These are phyloP conservation scores for Colletes latitarsis DNA, from an alignment of 1,140 invertebrate species.

Conservation along the genomic window DNA sequence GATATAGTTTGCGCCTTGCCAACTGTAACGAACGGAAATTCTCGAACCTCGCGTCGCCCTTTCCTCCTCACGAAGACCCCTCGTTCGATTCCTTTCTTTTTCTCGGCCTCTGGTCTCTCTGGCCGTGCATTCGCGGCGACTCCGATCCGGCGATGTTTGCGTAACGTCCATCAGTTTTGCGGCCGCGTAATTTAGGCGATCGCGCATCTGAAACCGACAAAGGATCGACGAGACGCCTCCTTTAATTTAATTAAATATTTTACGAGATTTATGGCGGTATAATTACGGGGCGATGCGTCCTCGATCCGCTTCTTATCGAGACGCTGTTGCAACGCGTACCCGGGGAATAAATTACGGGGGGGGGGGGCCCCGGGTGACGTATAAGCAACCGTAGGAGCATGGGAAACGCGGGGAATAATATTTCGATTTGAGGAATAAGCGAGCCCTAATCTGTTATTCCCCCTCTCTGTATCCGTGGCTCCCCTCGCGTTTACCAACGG, in stretches of 20 bases:
- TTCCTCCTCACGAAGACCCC: conserved; percentile 10
- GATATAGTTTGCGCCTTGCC: conserved; percentile 70
- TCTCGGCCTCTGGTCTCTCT: neutral
- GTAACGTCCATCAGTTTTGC: conserved; percentile 25
- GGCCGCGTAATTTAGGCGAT: conserved; percentile 19
- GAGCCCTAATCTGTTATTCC: conserved; percentile 57
- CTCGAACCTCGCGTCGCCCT: conserved; percentile 23
- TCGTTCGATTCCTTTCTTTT: neutral
- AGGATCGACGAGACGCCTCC: neutral
- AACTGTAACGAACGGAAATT: conserved; percentile 67
- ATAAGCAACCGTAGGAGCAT: too few relatives aligned
- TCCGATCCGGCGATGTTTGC: neutral
- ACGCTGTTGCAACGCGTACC: conserved; percentile 7
- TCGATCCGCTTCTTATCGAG: conserved; percentile 19
- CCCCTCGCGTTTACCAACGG: conserved; percentile 55
- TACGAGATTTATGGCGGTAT: conserved; percentile 33
- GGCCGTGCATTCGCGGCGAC: too few relatives aligned
- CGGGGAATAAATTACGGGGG: conserved; percentile 37
- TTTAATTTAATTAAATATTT: conserved; percentile 41
- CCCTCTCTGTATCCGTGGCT: conserved; percentile 37
- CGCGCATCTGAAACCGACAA: neutral
- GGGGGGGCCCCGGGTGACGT: too few relatives aligned
- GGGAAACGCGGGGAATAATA: conserved; percentile 48
- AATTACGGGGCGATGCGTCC: conserved; percentile 32
- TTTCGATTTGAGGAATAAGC: conserved; percentile 60